Conservation (phyloP, 1,140 invertebrate species). For the Patella vulgata region DNA sequence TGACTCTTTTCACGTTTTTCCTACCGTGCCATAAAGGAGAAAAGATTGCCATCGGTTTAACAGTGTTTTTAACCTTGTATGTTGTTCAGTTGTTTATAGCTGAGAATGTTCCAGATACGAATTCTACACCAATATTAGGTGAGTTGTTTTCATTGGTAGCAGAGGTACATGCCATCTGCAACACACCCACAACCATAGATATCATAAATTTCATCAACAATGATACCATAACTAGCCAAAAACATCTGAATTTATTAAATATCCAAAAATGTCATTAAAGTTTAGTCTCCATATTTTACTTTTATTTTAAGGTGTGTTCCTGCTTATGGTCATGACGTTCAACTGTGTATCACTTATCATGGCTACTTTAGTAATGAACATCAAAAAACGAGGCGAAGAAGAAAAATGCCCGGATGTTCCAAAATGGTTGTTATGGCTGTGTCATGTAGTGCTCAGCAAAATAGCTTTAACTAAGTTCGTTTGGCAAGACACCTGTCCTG, state of each 20-base stretch:
- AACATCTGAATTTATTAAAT: background rate
- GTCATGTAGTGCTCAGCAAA: constrained; percentile 44
- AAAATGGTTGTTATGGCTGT: constrained; percentile 42
- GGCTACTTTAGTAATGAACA: constrained; percentile 60
- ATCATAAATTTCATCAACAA: background rate
- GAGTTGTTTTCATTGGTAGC: no score
- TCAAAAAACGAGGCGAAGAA: constrained; percentile 53
- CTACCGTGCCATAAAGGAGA: constrained; percentile 63
- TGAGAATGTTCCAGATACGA: constrained; percentile 66
- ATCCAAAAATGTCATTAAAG: background rate
- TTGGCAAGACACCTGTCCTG: constrained; percentile 20
- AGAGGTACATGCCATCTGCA: background rate
- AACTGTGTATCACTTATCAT: constrained; percentile 60
- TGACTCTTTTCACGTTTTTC: constrained; percentile 61
- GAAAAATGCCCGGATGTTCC: constrained; percentile 48
- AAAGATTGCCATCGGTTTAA: constrained; percentile 64
- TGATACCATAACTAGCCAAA: background rate
- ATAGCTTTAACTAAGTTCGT: constrained; percentile 37
- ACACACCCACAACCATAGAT: no score
- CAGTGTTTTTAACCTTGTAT: constrained; percentile 64
- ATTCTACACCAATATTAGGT: constrained; percentile 64
- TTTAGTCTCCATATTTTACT: no score
- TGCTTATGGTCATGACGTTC: constrained; percentile 61
- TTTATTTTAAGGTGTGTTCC: constrained; percentile 52
- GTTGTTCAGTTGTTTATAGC: constrained; percentile 64